These are phyloP conservation scores for Mnemiopsis leidyi DNA, from an alignment of 37 sponge, comb jelly and placozoan genomes.

Conservation along the genomic window DNA sequence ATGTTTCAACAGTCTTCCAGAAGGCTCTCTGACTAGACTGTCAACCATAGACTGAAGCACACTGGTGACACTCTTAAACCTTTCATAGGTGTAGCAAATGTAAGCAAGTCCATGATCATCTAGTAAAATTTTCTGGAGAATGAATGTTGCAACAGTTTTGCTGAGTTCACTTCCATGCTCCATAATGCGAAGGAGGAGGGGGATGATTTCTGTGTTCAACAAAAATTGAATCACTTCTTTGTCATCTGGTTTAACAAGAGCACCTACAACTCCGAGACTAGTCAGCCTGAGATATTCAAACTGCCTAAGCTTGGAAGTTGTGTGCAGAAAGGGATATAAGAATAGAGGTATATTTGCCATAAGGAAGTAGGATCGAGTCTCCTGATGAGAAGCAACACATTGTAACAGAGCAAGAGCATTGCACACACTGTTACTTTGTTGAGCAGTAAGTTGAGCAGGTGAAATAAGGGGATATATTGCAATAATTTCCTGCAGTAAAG, in stretches of 20 bases:
- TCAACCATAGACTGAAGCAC: slow-evolving; percentile 86
- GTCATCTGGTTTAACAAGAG: slow-evolving; percentile 96
- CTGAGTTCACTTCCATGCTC: slow-evolving; percentile 94
- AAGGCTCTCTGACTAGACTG: slow-evolving; percentile 82
- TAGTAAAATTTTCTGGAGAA: slow-evolving; percentile 94
- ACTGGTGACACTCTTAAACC: slow-evolving; percentile 93
- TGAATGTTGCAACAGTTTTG: slow-evolving; percentile 96
- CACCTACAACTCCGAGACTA: slow-evolving; percentile 97
- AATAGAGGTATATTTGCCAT: slow-evolving; percentile 93
- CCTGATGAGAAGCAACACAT: slow-evolving; percentile 97
- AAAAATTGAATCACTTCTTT: slow-evolving; percentile 95
- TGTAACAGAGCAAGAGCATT: slow-evolving; percentile 96
- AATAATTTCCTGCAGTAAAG: slow-evolving; percentile 93
- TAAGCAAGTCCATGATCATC: slow-evolving; percentile 95
- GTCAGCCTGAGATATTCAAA: slow-evolving; percentile 95
- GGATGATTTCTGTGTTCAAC: slow-evolving; percentile 95
- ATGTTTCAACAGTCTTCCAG: slow-evolving; percentile 86
- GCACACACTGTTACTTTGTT: slow-evolving; percentile 97
- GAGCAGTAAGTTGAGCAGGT: slow-evolving; percentile 91
- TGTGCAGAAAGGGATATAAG: slow-evolving; percentile 95
- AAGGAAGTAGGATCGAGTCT: slow-evolving; percentile 88
- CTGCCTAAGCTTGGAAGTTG: slow-evolving; percentile 86
- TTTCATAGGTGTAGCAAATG: slow-evolving; percentile 96
- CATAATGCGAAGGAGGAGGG: slow-evolving; percentile 95
- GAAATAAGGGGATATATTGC: slow-evolving; percentile 93